A percentile compares a stretch with the other conserved stretches of the same genome.
Evolutionary conservation across 2,113 vertebrate genomes (phyloP).

Genomic region (Rhabdornis inornatus): DNA sequence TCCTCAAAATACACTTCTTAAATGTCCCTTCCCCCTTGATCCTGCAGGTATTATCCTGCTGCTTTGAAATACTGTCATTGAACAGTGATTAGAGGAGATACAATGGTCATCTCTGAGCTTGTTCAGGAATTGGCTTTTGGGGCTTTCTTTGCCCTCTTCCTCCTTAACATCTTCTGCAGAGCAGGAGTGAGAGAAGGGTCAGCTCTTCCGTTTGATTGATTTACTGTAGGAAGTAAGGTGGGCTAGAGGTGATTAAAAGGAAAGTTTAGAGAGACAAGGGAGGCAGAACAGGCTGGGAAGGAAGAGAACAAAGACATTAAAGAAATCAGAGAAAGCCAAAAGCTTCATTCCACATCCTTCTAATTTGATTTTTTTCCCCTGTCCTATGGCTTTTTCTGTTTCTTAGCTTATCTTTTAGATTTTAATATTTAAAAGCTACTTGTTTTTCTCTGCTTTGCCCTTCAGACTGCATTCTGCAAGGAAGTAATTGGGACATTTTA

Average conservation of each 20-base stretch:
- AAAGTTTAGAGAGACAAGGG: not conserved
- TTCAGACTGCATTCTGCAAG: not conserved
- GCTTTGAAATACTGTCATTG: not conserved
- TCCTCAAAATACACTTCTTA: not conserved
- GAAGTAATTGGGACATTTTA: not conserved
- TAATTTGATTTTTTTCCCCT: not conserved
- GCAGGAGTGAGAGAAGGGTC: rapidly evolving
- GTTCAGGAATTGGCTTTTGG: not conserved
- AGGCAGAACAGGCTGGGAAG: not conserved
- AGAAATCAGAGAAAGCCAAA: not conserved
- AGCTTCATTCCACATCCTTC: not conserved
- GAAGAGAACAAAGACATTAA: not conserved
- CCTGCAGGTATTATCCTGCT: not conserved
- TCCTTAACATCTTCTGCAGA: not conserved
- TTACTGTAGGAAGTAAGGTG: not conserved
- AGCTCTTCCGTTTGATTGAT: not conserved
- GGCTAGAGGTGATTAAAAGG: not conserved
- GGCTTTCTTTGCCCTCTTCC: not conserved
- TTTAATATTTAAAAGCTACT: not conserved
- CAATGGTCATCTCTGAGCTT: not conserved
- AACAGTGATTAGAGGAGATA: not conserved
- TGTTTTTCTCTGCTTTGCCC: not conserved
- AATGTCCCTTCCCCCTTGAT: not conserved
- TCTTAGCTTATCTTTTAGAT: not conserved
- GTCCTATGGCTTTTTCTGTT: not conserved